A percentile compares a stretch with the other conserved stretches of the same genome.
phyloP scores from a whole-genome alignment of 1,140 invertebrate species.

The Nilaparvata lugens region DNA sequence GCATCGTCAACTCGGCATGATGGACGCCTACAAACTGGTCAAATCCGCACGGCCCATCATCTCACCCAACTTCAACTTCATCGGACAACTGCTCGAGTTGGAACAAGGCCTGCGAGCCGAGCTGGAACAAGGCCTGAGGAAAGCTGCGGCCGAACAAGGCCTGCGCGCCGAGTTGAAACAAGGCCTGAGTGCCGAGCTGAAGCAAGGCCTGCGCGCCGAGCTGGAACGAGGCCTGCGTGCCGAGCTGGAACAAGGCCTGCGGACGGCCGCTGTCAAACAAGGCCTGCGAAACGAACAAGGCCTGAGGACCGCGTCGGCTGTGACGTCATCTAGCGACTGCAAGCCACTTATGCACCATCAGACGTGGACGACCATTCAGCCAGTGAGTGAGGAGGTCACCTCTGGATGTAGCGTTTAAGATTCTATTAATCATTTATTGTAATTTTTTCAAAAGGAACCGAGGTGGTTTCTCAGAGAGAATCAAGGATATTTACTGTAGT shows the following conservation, averaged over 20 bases:
- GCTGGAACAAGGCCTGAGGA: background rate
- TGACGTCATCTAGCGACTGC: slow-evolving; percentile 24
- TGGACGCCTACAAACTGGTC: slow-evolving; percentile 83
- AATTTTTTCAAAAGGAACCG: no score
- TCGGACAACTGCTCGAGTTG: slow-evolving; percentile 86
- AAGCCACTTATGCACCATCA: slow-evolving; percentile 37
- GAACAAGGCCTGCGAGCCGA: slow-evolving; percentile 56
- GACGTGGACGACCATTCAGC: slow-evolving; percentile 43
- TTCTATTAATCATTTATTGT: background rate
- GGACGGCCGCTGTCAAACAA: background rate
- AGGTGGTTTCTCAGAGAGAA: no score
- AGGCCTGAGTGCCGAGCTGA: slow-evolving; percentile 41
- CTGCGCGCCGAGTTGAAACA: slow-evolving; percentile 40
- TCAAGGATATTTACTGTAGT: no score
- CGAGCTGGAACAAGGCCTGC: slow-evolving; percentile 17
- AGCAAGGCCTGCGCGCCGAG: slow-evolving; percentile 38
- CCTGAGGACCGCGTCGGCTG: background rate
- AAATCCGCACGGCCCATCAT: slow-evolving; percentile 82
- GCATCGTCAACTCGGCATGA: slow-evolving; percentile 73
- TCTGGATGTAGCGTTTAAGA: slow-evolving; percentile 42
- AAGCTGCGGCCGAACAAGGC: background rate
- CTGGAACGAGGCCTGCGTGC: slow-evolving; percentile 62
- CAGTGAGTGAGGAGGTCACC: slow-evolving; percentile 39
- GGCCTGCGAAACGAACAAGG: no score
- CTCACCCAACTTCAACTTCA: slow-evolving; percentile 94